A percentile compares a stretch with the other conserved stretches of the same genome.
These are phyloP conservation scores for Drosophila pallidifrons DNA, from an alignment of 1,140 invertebrate species.

Conservation along the genomic window DNA sequence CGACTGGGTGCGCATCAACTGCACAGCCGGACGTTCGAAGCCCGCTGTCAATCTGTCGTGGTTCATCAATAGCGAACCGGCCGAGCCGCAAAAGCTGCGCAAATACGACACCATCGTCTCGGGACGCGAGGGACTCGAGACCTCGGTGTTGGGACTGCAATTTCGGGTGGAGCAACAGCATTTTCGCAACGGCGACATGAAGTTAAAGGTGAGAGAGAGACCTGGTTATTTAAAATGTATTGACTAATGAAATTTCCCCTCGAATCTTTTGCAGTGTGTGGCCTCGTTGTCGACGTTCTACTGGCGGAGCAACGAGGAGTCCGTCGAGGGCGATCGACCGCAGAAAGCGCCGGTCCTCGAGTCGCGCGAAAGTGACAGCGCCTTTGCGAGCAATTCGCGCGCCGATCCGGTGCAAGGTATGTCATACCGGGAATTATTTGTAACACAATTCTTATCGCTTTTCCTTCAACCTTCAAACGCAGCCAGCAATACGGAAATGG, in stretches of 20 bases:
- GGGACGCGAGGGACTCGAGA: conserved; percentile 88
- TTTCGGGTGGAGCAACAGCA: conserved; percentile 88
- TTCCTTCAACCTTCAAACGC: conserved; percentile 81
- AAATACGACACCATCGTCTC: conserved; percentile 86
- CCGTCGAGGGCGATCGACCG: conserved; percentile 89
- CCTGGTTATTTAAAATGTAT: too few relatives aligned
- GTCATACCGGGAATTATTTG: conserved; percentile 85
- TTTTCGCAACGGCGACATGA: conserved; percentile 89
- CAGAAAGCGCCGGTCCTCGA: conserved; percentile 88
- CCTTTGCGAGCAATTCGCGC: conserved; percentile 85
- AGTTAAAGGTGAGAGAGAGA: conserved; percentile 86
- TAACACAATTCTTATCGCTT: conserved; percentile 85
- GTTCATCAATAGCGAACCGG: conserved; percentile 91
- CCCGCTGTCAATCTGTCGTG: conserved; percentile 90
- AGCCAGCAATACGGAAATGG: conserved; percentile 80
- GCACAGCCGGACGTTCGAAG: conserved; percentile 89
- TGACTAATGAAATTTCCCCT: background rate
- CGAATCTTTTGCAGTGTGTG: conserved; percentile 86
- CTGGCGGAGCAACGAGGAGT: conserved; percentile 91
- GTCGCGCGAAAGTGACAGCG: conserved; percentile 87
- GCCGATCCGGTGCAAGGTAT: conserved; percentile 87
- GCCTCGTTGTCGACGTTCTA: conserved; percentile 90
- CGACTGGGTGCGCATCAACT: conserved; percentile 89
- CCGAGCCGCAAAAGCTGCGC: conserved; percentile 86
- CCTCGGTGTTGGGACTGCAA: conserved; percentile 88